These are phyloP conservation scores for Sphenodon punctatus DNA, from an alignment of 2,797 vertebrate genomes.

Conservation along the genomic window DNA sequence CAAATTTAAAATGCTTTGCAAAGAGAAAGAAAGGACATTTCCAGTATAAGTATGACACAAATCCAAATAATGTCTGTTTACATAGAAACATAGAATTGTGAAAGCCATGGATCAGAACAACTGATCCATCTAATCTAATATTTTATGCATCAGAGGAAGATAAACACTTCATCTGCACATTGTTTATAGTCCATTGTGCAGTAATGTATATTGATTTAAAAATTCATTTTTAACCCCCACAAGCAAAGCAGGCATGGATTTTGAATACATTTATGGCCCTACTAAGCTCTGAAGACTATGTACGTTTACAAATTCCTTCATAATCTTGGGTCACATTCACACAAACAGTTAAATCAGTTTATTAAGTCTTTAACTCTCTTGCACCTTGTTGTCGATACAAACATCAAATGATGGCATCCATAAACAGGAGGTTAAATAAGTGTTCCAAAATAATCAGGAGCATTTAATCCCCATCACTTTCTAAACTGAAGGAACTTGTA, in stretches of 20 bases:
- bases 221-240: not conserved
- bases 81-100: not conserved
- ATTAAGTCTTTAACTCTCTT: too few relatives aligned
- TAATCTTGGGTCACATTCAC: too few relatives aligned
- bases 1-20: not conserved
- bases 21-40: not conserved
- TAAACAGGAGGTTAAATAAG: too few relatives aligned
- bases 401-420: too few relatives aligned
- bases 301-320: not conserved
- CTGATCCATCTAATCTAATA: not conserved
- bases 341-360: too few relatives aligned
- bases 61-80: not conserved
- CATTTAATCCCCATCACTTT: too few relatives aligned
- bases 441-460: not conserved
- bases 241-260: not conserved
- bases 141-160: not conserved
- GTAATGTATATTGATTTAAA: not conserved
- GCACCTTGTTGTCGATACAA: too few relatives aligned
- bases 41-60: too few relatives aligned
- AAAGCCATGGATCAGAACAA: not conserved
- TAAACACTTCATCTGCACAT: not conserved
- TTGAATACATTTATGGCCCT: not conserved
- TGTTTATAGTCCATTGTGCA: not conserved
- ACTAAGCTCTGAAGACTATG: not conserved
- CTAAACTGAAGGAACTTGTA: too few relatives aligned